Conservation (phyloP, 2,113 vertebrate genomes). For the Rattus rattus region DNA sequence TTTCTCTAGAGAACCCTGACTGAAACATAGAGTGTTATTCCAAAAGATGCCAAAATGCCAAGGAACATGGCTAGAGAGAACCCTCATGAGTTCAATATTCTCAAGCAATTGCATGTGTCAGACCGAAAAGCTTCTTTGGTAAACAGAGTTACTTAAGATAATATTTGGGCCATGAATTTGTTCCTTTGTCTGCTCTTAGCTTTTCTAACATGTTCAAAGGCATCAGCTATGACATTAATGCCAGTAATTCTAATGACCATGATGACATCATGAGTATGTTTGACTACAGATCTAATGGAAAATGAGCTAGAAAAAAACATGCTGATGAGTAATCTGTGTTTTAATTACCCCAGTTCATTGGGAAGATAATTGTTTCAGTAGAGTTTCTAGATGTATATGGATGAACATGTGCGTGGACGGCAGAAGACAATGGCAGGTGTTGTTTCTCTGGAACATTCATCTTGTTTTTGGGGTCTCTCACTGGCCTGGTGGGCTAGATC, state of each 20-base stretch:
- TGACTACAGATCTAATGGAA: conserved; percentile 16
- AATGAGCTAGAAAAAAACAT: not conserved
- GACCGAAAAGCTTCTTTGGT: not conserved
- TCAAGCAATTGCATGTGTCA: not conserved
- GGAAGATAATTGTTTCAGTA: not conserved
- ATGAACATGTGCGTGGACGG: not conserved
- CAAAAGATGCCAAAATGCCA: not conserved
- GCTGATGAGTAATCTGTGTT: not conserved
- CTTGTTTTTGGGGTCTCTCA: not conserved
- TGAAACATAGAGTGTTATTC: not conserved
- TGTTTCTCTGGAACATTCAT: not conserved
- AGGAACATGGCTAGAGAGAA: not conserved
- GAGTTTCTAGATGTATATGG: not conserved
- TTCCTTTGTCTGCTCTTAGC: not conserved
- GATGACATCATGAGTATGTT: not conserved
- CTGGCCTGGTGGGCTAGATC: not conserved
- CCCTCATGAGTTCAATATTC: not conserved
- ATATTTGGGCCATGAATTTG: not conserved
- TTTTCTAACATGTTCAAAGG: not conserved
- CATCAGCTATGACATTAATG: not conserved
- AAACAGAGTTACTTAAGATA: not conserved
- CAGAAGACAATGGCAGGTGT: not conserved
- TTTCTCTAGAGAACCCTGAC: not conserved
- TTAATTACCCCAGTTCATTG: not conserved
- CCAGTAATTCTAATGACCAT: not conserved